Percentiles rank a stretch among this genome's conserved stretches.
These are phyloP conservation scores for Uropsilus gracilis DNA, from an alignment of 2,113 vertebrate genomes.

Conservation along the genomic window DNA sequence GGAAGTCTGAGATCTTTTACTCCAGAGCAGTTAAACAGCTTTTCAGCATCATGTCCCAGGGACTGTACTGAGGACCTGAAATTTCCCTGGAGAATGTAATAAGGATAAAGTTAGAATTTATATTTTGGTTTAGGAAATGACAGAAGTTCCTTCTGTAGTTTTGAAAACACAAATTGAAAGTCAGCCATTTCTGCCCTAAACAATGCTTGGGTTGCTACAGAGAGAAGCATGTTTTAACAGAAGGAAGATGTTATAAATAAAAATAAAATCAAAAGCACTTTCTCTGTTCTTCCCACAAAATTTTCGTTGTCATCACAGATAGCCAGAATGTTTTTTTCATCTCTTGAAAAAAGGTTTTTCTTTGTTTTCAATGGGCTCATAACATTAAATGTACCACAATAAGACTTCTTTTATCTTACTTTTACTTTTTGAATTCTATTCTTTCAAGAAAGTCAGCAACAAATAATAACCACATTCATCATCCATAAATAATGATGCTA, in stretches of 20 bases:
- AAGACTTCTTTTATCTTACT: neutral
- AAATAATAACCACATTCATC: neutral
- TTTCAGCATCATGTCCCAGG: neutral
- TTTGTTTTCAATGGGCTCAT: neutral
- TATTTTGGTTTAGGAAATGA: constrained; percentile 16
- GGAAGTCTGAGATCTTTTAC: neutral
- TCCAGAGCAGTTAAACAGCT: neutral
- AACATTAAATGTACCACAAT: neutral
- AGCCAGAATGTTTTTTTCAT: neutral
- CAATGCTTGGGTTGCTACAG: neutral
- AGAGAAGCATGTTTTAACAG: neutral
- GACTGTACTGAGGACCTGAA: neutral
- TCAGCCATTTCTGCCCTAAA: neutral
- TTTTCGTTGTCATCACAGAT: neutral
- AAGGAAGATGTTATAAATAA: neutral
- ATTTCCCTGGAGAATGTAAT: constrained; percentile 40
- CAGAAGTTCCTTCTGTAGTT: constrained; percentile 20
- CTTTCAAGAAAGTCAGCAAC: neutral
- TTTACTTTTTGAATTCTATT: neutral
- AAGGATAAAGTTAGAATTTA: constrained; percentile 48
- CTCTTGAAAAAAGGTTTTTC: neutral
- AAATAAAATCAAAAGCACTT: neutral
- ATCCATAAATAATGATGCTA: neutral
- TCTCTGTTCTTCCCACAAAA: neutral
- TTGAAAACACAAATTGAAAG: constrained; percentile 30